phyloP scores from a whole-genome alignment of 1,140 invertebrate genomes.

The Diprion similis region DNA sequence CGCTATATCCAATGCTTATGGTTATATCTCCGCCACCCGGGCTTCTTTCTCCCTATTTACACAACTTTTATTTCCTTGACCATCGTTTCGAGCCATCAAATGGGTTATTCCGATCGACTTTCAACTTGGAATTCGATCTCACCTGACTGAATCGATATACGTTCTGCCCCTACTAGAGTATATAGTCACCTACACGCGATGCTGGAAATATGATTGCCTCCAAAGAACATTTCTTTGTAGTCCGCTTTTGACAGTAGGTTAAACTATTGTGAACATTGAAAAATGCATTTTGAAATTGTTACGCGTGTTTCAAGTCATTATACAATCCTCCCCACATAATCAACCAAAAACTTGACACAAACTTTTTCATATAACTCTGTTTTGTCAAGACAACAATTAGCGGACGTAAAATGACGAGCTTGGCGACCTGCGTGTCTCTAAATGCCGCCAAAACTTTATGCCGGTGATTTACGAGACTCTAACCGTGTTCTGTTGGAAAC shows the following conservation, averaged over 20 bases:
- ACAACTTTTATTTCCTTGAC: background rate
- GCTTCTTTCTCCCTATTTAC: too few species aligned
- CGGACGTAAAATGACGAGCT: background rate
- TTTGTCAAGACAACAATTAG: conserved; percentile 4
- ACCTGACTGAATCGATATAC: too few species aligned
- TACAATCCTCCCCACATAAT: background rate
- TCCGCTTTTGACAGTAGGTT: too few species aligned
- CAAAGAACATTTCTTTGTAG: too few species aligned
- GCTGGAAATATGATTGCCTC: too few species aligned
- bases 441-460: background rate
- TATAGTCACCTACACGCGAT: too few species aligned
- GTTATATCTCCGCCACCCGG: too few species aligned
- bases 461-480: background rate
- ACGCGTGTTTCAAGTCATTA: background rate
- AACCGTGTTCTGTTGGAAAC: too few species aligned
- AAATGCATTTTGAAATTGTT: background rate
- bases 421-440: background rate
- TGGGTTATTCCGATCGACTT: too few species aligned
- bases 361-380: background rate
- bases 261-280: background rate
- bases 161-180: too few species aligned
- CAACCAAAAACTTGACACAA: background rate
- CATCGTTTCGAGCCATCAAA: background rate
- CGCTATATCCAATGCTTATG: too few species aligned
- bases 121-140: too few species aligned